Conservation (phyloP, 2,797 vertebrate genomes). For the Eulemur albifrons region DNA sequence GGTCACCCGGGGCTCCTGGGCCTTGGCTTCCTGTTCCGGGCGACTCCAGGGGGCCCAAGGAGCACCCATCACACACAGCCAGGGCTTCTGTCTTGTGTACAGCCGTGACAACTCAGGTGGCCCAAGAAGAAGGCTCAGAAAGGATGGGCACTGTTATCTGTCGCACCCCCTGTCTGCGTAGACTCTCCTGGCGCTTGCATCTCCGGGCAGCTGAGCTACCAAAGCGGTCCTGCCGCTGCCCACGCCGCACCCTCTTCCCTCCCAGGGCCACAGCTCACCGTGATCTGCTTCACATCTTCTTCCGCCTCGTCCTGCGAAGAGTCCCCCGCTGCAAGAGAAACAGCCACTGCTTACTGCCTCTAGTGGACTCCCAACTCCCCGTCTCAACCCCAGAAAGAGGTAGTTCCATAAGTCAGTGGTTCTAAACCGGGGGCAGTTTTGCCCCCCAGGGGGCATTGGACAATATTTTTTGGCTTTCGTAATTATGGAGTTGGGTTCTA, state of each 20-base stretch:
- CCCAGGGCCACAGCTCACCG: conserved; percentile 83
- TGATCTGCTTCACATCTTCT: conserved; percentile 97
- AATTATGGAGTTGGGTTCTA: accelerated
- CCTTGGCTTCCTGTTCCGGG: background rate
- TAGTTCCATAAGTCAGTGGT: background rate
- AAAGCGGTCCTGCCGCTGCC: background rate
- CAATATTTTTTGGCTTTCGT: background rate
- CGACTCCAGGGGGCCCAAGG: background rate
- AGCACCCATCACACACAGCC: too few species aligned
- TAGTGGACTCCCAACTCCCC: background rate
- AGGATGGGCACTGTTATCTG: accelerated
- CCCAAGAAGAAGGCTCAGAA: background rate
- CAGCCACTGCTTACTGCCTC: background rate
- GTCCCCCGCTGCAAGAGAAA: conserved; percentile 90
- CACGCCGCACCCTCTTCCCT: background rate
- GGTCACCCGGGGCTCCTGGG: background rate
- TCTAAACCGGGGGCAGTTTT: background rate
- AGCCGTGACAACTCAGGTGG: background rate
- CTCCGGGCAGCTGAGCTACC: background rate
- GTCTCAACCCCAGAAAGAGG: background rate
- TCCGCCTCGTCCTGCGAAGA: conserved; percentile 99
- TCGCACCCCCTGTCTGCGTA: background rate
- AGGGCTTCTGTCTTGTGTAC: background rate
- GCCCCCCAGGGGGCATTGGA: background rate
- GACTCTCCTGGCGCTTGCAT: background rate